Conservation (phyloP, 2,113 vertebrate species). For the Galemys pyrenaicus region DNA sequence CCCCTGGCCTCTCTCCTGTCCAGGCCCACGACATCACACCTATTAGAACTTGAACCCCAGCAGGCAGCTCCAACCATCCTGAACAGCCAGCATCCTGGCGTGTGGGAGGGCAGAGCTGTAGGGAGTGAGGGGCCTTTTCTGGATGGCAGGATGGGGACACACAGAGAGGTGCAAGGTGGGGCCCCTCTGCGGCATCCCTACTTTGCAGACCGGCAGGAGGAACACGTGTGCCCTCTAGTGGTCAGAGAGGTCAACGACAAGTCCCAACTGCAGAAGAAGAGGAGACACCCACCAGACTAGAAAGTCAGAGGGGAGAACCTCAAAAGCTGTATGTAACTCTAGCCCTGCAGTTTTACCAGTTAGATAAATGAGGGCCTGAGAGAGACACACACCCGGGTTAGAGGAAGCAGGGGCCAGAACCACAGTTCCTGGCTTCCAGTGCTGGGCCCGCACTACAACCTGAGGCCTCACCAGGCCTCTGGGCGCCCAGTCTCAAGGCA, state of each 20-base stretch:
- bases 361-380: background rate
- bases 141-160: background rate
- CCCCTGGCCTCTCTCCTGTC: background rate
- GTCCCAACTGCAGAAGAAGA: background rate
- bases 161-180: background rate
- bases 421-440: background rate
- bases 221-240: slow-evolving; percentile 60
- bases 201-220: background rate
- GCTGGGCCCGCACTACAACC: background rate
- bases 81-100: background rate
- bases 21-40: background rate
- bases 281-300: fast-evolving
- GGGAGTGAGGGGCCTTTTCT: background rate
- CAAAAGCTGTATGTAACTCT: background rate
- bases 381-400: background rate
- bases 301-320: background rate
- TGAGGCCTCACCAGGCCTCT: background rate
- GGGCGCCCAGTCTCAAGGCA: background rate
- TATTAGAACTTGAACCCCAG: background rate
- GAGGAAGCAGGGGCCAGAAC: background rate
- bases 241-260: background rate
- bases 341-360: background rate
- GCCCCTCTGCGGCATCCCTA: background rate
- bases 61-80: background rate
- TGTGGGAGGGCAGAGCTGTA: background rate